Base-by-base conservation (phyloP, 2,113 vertebrate species). In the Psephotus haematonotus region DNA sequence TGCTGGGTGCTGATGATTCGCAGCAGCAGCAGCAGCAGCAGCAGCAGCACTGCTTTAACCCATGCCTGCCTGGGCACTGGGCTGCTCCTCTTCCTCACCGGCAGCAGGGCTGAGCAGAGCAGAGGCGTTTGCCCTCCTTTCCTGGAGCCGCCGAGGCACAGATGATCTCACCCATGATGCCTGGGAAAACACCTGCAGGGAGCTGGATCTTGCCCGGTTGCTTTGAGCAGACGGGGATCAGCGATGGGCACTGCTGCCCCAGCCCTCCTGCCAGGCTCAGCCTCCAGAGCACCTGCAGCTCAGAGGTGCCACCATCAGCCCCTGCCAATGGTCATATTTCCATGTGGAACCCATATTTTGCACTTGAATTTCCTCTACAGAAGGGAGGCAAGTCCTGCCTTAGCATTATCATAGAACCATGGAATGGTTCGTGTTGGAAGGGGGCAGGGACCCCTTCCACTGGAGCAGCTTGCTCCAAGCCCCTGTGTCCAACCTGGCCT, bases 291-390 rank as follows among this genome's bases (percentile, higher is more conserved):
- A 28, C 7, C 70, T 46, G 37, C 43, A 11, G 2, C 33, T 25
- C 11, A 35, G 3, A 8, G 31, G 29, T 7, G 63, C 62, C 16
- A 5, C 31, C 76, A 0, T 28, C 18, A 31, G 15, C 62, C 59
- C 46, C 1, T 27, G 46, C n/a, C 23, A 13, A 17, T 9, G 22
- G 1, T 24, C 2, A 2, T 0, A 7, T n/a, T 72, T 4, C 60
- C n/a, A 1, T 15, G 0, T 3, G 20, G 80, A 55, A 49, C 5
- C 13, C 28, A 31, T 18, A 10, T 50, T 47, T 70, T 82, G 63
- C 9, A 7, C 55, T 70, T 69, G 6, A 17, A 39, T 82, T 50
- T 47, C 29, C 9, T 33, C n/a, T 55, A 2, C 10, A 5, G 18
- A 24, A 57, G 41, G 23, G 31, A 16, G 17, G 4, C 47, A 17